Percentiles rank a stretch among this genome's conserved stretches.
These are phyloP conservation scores for Gopherus flavomarginatus DNA, from an alignment of 2,113 vertebrate species.

Conservation along the genomic window DNA sequence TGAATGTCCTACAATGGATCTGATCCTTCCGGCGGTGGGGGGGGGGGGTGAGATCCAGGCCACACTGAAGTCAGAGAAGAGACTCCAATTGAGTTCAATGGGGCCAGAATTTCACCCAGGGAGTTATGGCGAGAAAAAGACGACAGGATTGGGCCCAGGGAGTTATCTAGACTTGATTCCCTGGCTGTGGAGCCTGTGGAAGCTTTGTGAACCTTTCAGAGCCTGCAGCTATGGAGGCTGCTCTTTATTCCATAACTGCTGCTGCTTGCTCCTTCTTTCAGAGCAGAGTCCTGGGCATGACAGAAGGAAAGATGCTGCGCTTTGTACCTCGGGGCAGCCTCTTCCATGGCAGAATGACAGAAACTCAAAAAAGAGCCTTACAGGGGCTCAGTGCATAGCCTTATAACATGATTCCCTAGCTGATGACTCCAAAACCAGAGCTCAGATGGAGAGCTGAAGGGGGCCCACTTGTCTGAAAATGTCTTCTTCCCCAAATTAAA, in stretches of 20 bases:
- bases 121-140: background rate
- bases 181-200: background rate
- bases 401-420: background rate
- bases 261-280: background rate
- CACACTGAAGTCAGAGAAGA: background rate
- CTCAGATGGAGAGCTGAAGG: background rate
- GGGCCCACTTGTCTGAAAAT: background rate
- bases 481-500: background rate
- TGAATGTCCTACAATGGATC: background rate
- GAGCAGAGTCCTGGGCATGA: no score
- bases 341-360: background rate
- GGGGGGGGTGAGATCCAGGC: background rate
- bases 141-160: background rate
- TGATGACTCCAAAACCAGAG: background rate
- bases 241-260: background rate
- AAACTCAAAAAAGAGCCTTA: background rate
- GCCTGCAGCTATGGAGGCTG: background rate
- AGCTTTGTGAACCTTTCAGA: background rate
- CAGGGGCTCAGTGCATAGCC: background rate
- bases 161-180: background rate
- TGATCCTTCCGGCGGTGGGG: background rate
- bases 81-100: background rate
- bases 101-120: background rate
- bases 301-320: background rate
- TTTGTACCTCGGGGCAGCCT: background rate